Base-by-base conservation (phyloP, 2,113 vertebrate genomes). In the Pedionomus torquatus region DNA sequence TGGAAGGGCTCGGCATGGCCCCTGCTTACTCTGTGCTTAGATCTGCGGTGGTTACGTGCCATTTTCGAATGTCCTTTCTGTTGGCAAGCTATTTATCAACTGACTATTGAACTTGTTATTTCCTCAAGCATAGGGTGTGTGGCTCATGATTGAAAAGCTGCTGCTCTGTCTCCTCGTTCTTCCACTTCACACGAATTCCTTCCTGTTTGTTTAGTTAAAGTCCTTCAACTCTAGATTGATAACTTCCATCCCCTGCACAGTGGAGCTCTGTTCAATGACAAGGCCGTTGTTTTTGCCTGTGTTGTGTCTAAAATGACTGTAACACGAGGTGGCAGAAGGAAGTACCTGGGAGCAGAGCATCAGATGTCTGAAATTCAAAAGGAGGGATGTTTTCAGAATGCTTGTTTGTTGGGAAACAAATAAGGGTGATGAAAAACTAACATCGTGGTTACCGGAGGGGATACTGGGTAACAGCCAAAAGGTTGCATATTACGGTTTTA, bases 191-290 rank as follows among this genome's bases (percentile, higher is more conserved):
- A 93, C 12, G 35, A 51, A 60, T 97, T 92, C 89, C 97, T 93
- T 94, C 92, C 84, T 93, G 71, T 13, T 94, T 37, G 46, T 98
- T 98, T 97, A 97, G 96, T 97, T 97, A 52, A 96, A 97, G 93
- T 93, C 97, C 94, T 97, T 97, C 96, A 74, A 13, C 15, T 66
- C 87, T 78, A 89, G 86, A 97, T 77, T 97, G 97, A 93, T 97
- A 92, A 91, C 63, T 97, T 96, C 94, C 82, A 87, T 96, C 95
- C 71, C 72, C 86, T 70, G 84, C 75, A 90, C 93, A 52, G 57
- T 2, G 19, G 89, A 95, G 78, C 65, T 89, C 39, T 92, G 51
- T 17, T 89, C 46, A 66, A 16, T 92, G 94, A 78, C 86, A 89
- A 44, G 6, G 11, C 83, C 5, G 2, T 83, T 96, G 85, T 3